These are phyloP conservation scores for Drosophila rhopaloa DNA, from an alignment of 1,140 invertebrate species.

Conservation along the genomic window DNA sequence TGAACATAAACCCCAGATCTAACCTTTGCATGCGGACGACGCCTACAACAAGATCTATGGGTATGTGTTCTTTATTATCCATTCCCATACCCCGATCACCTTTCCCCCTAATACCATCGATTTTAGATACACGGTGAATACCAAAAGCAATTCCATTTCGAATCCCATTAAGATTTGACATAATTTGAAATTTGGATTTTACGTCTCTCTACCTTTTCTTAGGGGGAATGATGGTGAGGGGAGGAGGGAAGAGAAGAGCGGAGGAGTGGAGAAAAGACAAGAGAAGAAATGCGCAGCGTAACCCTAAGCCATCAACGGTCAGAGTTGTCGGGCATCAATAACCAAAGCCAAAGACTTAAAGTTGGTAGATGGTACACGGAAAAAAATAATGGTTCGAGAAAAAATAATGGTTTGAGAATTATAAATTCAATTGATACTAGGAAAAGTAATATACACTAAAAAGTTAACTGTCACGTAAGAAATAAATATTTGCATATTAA, in stretches of 20 bases:
- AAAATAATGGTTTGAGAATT: background rate
- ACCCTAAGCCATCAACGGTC: constrained; percentile 76
- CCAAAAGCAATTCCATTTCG: constrained; percentile 65
- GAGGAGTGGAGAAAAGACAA: constrained; percentile 32
- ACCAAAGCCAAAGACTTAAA: constrained; percentile 53
- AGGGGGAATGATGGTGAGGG: constrained; percentile 10
- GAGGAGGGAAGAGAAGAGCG: background rate
- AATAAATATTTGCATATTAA: too few species aligned
- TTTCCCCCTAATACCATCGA: constrained; percentile 6
- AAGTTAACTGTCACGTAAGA: too few species aligned
- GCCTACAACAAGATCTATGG: constrained; percentile 37
- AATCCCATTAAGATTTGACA: constrained; percentile 82
- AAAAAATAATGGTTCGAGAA: background rate
- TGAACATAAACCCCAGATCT: constrained; percentile 14
- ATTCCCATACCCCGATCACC: background rate
- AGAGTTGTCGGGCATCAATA: constrained; percentile 76
- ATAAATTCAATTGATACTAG: too few species aligned
- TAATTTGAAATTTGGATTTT: constrained; percentile 65
- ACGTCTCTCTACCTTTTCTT: constrained; percentile 24
- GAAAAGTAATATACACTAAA: too few species aligned
- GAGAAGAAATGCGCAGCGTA: constrained; percentile 62
- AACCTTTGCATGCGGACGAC: constrained; percentile 28
- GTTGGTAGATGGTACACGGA: constrained; percentile 27
- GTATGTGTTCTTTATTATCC: constrained; percentile 15
- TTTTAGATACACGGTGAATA: constrained; percentile 45